These are phyloP conservation scores for Promerops cafer DNA, from an alignment of 2,113 vertebrate species.

Conservation along the genomic window DNA sequence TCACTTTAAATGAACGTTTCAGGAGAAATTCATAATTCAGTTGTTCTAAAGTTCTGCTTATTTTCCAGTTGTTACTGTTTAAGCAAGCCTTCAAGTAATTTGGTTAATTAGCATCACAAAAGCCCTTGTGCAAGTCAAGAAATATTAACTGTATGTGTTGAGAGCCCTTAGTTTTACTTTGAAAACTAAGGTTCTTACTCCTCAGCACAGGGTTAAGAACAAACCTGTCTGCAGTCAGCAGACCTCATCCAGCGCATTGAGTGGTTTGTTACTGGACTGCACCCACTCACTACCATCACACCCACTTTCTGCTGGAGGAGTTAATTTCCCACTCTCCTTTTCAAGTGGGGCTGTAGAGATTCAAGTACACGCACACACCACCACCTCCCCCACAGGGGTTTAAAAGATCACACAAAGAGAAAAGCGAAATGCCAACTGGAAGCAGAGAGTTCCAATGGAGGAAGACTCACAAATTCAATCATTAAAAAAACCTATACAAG, in stretches of 20 bases:
- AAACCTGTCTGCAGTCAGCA: background rate
- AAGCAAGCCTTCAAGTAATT: background rate
- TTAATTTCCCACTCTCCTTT: background rate
- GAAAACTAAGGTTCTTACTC: background rate
- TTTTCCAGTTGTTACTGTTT: background rate
- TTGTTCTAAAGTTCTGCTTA: background rate
- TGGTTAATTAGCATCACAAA: background rate
- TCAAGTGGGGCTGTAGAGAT: background rate
- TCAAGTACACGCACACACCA: background rate
- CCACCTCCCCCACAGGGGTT: accelerated
- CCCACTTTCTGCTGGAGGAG: background rate
- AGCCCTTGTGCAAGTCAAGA: background rate
- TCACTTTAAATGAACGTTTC: background rate
- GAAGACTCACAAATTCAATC: background rate
- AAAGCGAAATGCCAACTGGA: background rate
- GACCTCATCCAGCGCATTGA: background rate
- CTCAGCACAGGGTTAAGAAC: background rate
- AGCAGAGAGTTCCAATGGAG: background rate
- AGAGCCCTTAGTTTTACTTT: background rate
- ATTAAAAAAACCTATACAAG: background rate
- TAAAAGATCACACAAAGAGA: background rate
- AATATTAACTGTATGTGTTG: background rate
- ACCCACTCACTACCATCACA: background rate
- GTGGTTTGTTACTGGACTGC: background rate
- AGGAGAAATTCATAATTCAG: background rate